These are phyloP conservation scores for Galerucella nymphaeae DNA, from an alignment of 2,888 invertebrate species.

Conservation along the genomic window DNA sequence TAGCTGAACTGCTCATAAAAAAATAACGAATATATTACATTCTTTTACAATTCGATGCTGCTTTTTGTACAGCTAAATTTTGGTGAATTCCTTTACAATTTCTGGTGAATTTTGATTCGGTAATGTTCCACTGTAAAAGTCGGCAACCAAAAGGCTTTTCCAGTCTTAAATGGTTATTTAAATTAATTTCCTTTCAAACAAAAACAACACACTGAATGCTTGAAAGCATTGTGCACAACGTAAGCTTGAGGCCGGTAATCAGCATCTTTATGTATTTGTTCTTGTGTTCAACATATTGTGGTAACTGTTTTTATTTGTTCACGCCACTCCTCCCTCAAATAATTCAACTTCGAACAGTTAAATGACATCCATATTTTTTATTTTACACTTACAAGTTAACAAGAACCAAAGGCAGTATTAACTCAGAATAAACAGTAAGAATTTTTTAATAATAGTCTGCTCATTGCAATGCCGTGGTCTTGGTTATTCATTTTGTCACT, in stretches of 20 bases:
- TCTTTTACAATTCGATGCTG: too few species aligned
- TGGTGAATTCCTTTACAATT: neutral
- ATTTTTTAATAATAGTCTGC: too few species aligned
- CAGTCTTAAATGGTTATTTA: slow-evolving; percentile 51
- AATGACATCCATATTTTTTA: neutral
- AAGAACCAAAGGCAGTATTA: too few species aligned
- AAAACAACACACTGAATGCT: slow-evolving; percentile 44
- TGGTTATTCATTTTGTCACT: too few species aligned
- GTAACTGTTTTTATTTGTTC: slow-evolving; percentile 29
- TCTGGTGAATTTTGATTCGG: slow-evolving; percentile 29
- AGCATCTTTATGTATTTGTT: slow-evolving; percentile 38
- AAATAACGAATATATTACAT: too few species aligned
- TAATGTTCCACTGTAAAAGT: slow-evolving; percentile 23
- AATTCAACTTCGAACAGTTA: neutral
- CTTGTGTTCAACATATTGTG: slow-evolving; percentile 26
- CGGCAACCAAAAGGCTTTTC: slow-evolving; percentile 27
- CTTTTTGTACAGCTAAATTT: too few species aligned
- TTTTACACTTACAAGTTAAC: too few species aligned
- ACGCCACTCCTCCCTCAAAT: slow-evolving; percentile 7
- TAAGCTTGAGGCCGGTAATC: slow-evolving; percentile 40
- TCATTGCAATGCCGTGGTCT: too few species aligned
- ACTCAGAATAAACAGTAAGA: too few species aligned
- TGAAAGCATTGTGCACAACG: slow-evolving; percentile 45
- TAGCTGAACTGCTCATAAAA: too few species aligned
- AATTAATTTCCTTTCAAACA: neutral